A percentile compares a stretch with the other conserved stretches of the same genome.
phyloP scores from a whole-genome alignment of 2,113 vertebrate species.

The Channa maculata region DNA sequence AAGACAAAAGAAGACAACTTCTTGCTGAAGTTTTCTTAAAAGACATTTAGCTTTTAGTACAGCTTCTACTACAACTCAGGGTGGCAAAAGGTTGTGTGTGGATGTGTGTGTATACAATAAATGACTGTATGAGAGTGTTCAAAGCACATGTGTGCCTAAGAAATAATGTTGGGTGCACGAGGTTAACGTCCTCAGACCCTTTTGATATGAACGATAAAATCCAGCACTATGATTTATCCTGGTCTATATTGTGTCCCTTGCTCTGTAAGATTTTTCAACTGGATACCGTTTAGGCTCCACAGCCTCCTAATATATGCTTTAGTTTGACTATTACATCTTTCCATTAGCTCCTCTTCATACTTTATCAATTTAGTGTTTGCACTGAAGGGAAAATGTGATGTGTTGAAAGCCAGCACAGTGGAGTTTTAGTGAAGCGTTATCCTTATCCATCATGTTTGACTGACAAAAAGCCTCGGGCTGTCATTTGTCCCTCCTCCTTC shows the following conservation, averaged over 20 bases:
- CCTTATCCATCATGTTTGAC: slow-evolving; percentile 80
- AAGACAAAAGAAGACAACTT: too few relatives aligned
- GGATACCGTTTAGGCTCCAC: slow-evolving; percentile 61
- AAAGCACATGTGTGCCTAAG: not conserved
- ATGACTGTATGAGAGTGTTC: slow-evolving; percentile 19
- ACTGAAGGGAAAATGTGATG: slow-evolving; percentile 70
- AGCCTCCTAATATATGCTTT: slow-evolving; percentile 70
- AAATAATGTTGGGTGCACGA: slow-evolving; percentile 46
- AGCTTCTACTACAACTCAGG: not conserved
- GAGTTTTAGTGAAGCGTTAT: slow-evolving; percentile 72
- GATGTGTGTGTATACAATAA: not conserved
- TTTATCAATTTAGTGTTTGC: slow-evolving; percentile 79
- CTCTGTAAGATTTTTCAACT: slow-evolving; percentile 52
- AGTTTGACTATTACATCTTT: slow-evolving; percentile 77
- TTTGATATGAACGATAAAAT: slow-evolving; percentile 66
- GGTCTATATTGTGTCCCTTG: slow-evolving; percentile 43
- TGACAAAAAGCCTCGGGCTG: slow-evolving; percentile 69
- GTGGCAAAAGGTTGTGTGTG: not conserved
- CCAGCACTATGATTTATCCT: slow-evolving; percentile 62
- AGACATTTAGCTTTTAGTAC: not conserved
- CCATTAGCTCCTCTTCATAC: slow-evolving; percentile 72
- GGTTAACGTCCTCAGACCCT: slow-evolving; percentile 55
- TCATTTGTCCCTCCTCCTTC: slow-evolving; percentile 72
- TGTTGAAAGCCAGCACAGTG: slow-evolving; percentile 60
- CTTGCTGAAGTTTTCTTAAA: slow-evolving; percentile 4